Base-by-base conservation (phyloP, 2,797 vertebrate species). In the Sebastes ruberrimus region DNA sequence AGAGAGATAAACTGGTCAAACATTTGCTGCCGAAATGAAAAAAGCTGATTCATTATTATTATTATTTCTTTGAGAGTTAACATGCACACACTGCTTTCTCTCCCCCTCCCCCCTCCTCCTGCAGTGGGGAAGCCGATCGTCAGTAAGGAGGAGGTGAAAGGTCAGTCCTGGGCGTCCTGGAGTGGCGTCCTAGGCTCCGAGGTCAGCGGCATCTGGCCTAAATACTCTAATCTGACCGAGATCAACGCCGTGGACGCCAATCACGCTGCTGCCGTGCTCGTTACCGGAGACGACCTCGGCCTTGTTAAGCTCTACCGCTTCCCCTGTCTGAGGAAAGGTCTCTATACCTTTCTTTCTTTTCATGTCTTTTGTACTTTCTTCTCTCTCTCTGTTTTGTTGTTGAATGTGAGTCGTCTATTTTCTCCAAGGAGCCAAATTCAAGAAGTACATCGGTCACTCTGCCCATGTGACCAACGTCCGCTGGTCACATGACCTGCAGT, bases 401-500 rank as follows among this genome's bases (percentile, higher is more conserved):
- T 67, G 18, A 82, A 57, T 8, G 4, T 27, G 14, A 5, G 6
- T 53, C 9, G 0, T 77, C 11, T 74, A 2, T 85, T 67, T 61
- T 18, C 46, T 63, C 69, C 86, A 90, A 86, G 98, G 97, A 89
- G 97, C 97, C 83, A 99, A 99, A 85, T 99, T 97, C 87, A 97
- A 97, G 86, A 98, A 98, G 83, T 99, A 99, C 0, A 88, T 97
- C 59, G 98, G 98, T 11, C 98, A 99, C 85, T 99, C 98, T 9
- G 98, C 98, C 52, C 98, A 99, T 10, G 98, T 99, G 89, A 99
- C 98, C 16, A 98, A 98, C 1, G 97, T 98, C 18, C 97, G 94
- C 65, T 99, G 98, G 98, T 99, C 98, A 75, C 96, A 97, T 66
- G 98, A 99, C 89, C 96, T 96, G 81, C 98, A 98, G 90, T 99